phyloP scores from a whole-genome alignment of 2,113 vertebrate genomes.

The Martes martes region DNA sequence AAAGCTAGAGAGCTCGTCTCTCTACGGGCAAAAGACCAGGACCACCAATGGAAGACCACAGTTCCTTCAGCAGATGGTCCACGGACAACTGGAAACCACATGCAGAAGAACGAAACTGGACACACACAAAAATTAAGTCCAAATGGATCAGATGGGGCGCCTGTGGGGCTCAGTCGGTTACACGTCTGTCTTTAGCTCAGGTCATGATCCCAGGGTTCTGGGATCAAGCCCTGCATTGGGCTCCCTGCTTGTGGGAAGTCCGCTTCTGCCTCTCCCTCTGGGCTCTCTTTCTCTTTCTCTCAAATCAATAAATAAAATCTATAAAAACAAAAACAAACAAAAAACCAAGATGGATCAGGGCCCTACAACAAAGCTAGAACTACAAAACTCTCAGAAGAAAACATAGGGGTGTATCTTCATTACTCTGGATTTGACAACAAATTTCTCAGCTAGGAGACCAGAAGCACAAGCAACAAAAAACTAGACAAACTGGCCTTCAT shows the following conservation, averaged over 20 bases:
- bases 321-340: no score
- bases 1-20: neutral
- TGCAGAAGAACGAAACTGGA: neutral
- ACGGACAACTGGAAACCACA: neutral
- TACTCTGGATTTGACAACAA: neutral
- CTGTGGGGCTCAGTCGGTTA: neutral
- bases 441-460: neutral
- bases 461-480: neutral
- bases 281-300: no score
- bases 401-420: neutral
- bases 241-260: no score
- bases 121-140: neutral
- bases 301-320: no score
- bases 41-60: neutral
- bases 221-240: neutral
- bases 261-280: no score
- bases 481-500: neutral
- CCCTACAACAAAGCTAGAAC: neutral
- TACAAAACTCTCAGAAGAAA: neutral
- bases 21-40: neutral
- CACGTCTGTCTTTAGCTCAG: neutral
- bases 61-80: neutral
- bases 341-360: neutral
- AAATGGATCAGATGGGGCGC: neutral
- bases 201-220: neutral